Conservation (phyloP, 2,797 vertebrate genomes). For the Sebastes wilsoni region DNA sequence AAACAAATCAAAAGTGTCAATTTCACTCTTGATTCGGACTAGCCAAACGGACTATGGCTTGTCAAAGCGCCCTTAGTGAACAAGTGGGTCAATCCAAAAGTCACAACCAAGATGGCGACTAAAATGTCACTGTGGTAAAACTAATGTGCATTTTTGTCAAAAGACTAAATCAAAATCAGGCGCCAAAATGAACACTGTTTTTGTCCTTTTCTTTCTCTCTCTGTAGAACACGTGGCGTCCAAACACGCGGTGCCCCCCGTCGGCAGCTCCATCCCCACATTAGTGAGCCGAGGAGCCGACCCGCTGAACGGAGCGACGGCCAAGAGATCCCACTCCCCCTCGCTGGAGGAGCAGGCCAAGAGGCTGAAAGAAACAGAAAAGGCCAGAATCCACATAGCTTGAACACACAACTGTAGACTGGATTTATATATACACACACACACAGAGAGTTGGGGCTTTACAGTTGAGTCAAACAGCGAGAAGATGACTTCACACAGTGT, state of each 20-base stretch:
- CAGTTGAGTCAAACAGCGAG: slow-evolving; percentile 29
- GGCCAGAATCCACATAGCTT: slow-evolving; percentile 83
- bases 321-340: slow-evolving; percentile 86
- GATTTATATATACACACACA: neutral
- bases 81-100: neutral
- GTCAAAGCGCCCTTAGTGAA: too few species aligned
- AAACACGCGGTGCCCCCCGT: slow-evolving; percentile 64
- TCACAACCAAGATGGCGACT: neutral
- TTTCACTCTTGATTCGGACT: too few species aligned
- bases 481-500: slow-evolving; percentile 42
- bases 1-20: too few species aligned
- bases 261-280: slow-evolving; percentile 83
- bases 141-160: neutral
- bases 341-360: slow-evolving; percentile 85
- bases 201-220: neutral
- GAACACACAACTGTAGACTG: slow-evolving; percentile 32
- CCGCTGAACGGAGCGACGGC: slow-evolving; percentile 81
- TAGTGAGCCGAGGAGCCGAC: slow-evolving; percentile 78
- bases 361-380: slow-evolving; percentile 88
- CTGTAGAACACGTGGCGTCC: slow-evolving; percentile 61
- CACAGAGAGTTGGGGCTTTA: slow-evolving; percentile 38
- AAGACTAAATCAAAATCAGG: neutral
- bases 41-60: too few species aligned
- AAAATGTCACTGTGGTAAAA: neutral
- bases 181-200: too few species aligned